A percentile compares a stretch with the other conserved stretches of the same genome.
Conservation (phyloP, 2,797 vertebrate genomes). For the Cryptoprocta ferox region DNA sequence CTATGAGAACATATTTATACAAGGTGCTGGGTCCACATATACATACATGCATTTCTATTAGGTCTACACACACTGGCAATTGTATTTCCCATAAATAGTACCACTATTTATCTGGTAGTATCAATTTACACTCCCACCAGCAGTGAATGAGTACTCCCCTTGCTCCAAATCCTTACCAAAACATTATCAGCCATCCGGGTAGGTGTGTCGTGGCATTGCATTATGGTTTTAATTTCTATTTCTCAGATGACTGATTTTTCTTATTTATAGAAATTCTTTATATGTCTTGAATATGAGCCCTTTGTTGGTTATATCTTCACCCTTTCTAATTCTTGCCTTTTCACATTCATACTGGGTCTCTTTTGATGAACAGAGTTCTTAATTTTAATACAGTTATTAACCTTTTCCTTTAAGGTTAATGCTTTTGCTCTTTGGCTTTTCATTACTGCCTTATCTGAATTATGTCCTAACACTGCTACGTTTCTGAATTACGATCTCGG, state of each 20-base stretch:
- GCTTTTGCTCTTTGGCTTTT: conserved; percentile 23
- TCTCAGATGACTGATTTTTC: not conserved
- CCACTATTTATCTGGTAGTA: not conserved
- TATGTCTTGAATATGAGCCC: not conserved
- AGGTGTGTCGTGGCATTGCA: not conserved
- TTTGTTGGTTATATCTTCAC: not conserved
- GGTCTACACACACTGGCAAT: not conserved
- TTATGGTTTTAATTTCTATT: not conserved
- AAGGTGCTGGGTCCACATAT: not conserved
- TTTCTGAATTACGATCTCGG: not conserved
- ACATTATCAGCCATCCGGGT: not conserved
- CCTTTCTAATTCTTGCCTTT: not conserved
- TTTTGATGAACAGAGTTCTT: conserved; percentile 8
- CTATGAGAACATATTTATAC: not conserved
- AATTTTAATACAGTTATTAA: conserved; percentile 14
- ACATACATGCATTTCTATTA: not conserved
- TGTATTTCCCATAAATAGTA: too few species aligned
- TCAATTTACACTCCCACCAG: not conserved
- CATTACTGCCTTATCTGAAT: not conserved
- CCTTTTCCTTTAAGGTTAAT: conserved; percentile 8
- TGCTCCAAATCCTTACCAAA: not conserved
- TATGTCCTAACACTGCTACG: not conserved
- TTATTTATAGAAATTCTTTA: not conserved
- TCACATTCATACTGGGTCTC: not conserved
- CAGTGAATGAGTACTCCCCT: not conserved